These are phyloP conservation scores for Gadopsis bispinosus DNA, from an alignment of 2,797 vertebrate species.

Conservation along the genomic window DNA sequence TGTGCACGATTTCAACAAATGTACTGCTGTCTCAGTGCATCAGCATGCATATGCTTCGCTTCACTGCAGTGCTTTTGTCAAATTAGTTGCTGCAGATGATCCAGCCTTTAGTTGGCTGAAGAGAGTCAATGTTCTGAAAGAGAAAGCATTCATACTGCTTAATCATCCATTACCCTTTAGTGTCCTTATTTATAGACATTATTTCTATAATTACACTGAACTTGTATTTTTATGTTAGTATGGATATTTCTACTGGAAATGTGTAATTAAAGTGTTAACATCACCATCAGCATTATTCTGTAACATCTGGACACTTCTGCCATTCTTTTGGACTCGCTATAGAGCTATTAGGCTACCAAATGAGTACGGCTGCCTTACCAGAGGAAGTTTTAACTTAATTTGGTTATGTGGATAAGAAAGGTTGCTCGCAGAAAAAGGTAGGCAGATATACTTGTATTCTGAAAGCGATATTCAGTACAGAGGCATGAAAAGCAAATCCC, in stretches of 20 bases:
- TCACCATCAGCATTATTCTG: constrained; percentile 1
- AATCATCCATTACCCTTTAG: constrained; percentile 17
- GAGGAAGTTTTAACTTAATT: background rate
- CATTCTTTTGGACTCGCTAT: background rate
- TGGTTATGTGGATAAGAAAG: background rate
- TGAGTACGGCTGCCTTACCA: background rate
- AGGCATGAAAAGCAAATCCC: constrained; percentile 29
- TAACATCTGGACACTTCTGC: constrained; percentile 3
- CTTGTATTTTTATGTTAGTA: constrained; percentile 15
- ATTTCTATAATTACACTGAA: background rate
- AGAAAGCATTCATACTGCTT: constrained; percentile 31
- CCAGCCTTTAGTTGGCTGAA: constrained; percentile 41
- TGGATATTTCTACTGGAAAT: constrained; percentile 16
- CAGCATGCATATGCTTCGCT: constrained; percentile 48
- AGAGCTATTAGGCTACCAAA: background rate
- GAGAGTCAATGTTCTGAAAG: constrained; percentile 31
- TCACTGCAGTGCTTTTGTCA: constrained; percentile 12
- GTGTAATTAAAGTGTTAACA: background rate
- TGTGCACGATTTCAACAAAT: constrained; percentile 46
- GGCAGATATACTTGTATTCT: background rate
- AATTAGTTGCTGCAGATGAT: constrained; percentile 32
- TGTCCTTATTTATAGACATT: background rate
- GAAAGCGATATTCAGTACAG: constrained; percentile 16
- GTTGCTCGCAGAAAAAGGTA: background rate
- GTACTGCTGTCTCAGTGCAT: constrained; percentile 46